Conservation (phyloP, 1,140 invertebrate genomes). For the Danaus plexippus region DNA sequence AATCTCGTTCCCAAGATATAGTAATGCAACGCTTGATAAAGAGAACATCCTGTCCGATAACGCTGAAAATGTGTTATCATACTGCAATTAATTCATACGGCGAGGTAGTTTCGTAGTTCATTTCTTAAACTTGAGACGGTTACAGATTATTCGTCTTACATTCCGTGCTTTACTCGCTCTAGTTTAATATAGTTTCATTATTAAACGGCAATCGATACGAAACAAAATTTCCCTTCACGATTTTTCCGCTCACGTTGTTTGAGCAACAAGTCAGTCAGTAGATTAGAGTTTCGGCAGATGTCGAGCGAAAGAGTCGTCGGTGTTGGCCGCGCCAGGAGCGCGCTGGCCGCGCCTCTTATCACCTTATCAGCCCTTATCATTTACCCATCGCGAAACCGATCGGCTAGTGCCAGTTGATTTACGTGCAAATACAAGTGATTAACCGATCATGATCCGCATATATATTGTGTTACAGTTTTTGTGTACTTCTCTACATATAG, state of each 20-base stretch:
- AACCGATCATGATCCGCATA: slow-evolving; percentile 42
- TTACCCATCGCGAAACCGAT: slow-evolving; percentile 62
- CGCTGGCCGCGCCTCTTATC: slow-evolving; percentile 47
- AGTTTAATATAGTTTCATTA: too few relatives aligned
- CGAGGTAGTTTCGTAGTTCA: not conserved
- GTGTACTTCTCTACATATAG: slow-evolving; percentile 33
- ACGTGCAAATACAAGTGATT: slow-evolving; percentile 49
- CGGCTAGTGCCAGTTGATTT: slow-evolving; percentile 42
- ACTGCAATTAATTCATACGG: slow-evolving; percentile 17
- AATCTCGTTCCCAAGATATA: too few relatives aligned
- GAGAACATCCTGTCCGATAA: slow-evolving; percentile 19
- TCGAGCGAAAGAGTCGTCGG: slow-evolving; percentile 42
- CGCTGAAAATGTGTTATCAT: slow-evolving; percentile 23
- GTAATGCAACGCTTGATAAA: slow-evolving; percentile 12
- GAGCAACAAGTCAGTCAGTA: slow-evolving; percentile 12
- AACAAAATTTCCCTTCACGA: slow-evolving; percentile 9
- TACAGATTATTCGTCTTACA: too few relatives aligned
- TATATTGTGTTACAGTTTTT: slow-evolving; percentile 28
- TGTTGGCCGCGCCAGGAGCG: slow-evolving; percentile 35
- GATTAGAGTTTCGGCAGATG: slow-evolving; percentile 47
- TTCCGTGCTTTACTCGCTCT: too few relatives aligned
- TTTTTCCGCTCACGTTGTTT: slow-evolving; percentile 10
- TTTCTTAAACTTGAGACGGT: too few relatives aligned
- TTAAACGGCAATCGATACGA: slow-evolving; percentile 1
- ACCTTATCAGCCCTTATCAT: slow-evolving; percentile 64